phyloP scores from a whole-genome alignment of 2,113 vertebrate genomes.

The Bucco capensis region DNA sequence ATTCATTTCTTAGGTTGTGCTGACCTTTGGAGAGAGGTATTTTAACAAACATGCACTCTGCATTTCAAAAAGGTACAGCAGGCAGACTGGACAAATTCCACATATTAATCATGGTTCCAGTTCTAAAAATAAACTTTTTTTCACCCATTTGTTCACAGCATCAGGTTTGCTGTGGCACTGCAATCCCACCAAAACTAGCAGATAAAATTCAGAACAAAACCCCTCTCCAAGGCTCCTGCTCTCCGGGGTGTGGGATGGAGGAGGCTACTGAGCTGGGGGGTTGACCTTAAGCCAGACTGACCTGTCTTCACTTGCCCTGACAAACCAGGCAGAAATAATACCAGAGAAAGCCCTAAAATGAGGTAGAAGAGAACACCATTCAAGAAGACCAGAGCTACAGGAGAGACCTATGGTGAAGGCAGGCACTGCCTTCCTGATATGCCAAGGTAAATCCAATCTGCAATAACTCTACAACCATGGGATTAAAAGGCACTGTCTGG shows the following conservation, averaged over 20 bases:
- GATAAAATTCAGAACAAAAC: neutral
- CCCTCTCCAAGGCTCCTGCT: neutral
- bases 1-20: neutral
- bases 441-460: accelerated
- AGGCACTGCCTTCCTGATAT: neutral
- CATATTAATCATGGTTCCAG: slow-evolving; percentile 18
- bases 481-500: neutral
- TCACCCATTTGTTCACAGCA: slow-evolving; percentile 6
- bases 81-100: slow-evolving; percentile 27
- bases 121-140: slow-evolving; percentile 39
- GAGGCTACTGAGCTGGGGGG: neutral
- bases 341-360: neutral
- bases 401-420: neutral
- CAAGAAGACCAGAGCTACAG: neutral
- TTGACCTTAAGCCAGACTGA: neutral
- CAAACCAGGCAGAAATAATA: neutral
- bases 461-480: neutral
- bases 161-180: neutral
- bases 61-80: slow-evolving; percentile 28
- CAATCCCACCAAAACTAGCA: slow-evolving; percentile 14
- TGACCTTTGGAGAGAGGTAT: slow-evolving; percentile 40
- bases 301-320: neutral
- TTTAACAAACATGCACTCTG: slow-evolving; percentile 2
- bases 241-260: accelerated
- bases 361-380: neutral